A percentile compares a stretch with the other conserved stretches of the same genome.
These are phyloP conservation scores for Drosophila bifasciata DNA, from an alignment of 1,140 invertebrate species.

Conservation along the genomic window DNA sequence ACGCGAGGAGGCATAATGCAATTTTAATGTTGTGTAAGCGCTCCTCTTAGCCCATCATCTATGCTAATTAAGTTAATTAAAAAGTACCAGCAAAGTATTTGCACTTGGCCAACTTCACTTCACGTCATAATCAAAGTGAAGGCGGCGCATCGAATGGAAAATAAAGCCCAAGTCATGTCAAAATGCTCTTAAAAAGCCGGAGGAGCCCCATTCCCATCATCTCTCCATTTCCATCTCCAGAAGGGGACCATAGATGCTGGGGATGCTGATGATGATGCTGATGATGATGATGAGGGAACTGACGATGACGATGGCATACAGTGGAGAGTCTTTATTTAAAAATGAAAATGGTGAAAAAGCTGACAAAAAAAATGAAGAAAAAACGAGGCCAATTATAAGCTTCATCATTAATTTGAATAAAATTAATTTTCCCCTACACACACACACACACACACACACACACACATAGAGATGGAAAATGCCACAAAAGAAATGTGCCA, in stretches of 20 bases:
- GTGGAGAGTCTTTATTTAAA: constrained; percentile 59
- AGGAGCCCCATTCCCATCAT: constrained; percentile 21
- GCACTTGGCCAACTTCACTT: constrained; percentile 81
- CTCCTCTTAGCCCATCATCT: constrained; percentile 76
- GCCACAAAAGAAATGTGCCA: constrained; percentile 48
- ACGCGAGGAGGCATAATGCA: constrained; percentile 61
- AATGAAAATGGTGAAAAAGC: constrained; percentile 37
- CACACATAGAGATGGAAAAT: constrained; percentile 19
- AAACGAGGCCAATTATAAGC: constrained; percentile 80
- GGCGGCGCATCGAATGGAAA: constrained; percentile 68
- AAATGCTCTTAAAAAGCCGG: constrained; percentile 76
- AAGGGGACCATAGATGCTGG: constrained; percentile 14
- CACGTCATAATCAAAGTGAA: constrained; percentile 80
- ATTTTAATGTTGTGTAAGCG: constrained; percentile 80
- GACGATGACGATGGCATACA: constrained; percentile 42
- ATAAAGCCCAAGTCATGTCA: constrained; percentile 79
- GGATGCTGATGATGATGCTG: constrained; percentile 27
- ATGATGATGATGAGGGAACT: constrained; percentile 22
- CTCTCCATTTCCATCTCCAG: no score
- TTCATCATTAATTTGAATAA: constrained; percentile 82
- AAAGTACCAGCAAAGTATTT: constrained; percentile 82
- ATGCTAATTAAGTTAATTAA: constrained; percentile 82
- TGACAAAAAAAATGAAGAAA: constrained; percentile 32
- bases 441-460: constrained; percentile 30
- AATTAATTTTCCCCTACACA: constrained; percentile 72